Percentiles rank a stretch among this genome's conserved stretches.
These are phyloP conservation scores for Echinarachnius parma DNA, from an alignment of 53 echinoderm and acorn worm species.

Conservation along the genomic window DNA sequence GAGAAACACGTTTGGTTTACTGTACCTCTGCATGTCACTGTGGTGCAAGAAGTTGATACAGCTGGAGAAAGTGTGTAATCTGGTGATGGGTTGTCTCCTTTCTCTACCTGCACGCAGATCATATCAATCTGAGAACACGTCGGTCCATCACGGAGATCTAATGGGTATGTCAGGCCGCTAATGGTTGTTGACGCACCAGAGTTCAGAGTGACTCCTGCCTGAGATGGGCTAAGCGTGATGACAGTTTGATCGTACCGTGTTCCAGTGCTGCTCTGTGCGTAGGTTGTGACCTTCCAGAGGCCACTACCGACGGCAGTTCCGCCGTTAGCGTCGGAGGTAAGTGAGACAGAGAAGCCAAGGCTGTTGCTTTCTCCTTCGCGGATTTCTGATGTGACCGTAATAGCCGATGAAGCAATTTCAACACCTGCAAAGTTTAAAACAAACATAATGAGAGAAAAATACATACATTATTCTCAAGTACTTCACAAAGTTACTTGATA, in stretches of 20 bases:
- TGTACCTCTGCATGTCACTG: conserved; percentile 60
- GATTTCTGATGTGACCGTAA: too few relatives aligned
- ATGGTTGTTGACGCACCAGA: conserved; percentile 24
- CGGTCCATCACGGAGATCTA: conserved; percentile 34
- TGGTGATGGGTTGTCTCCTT: conserved; percentile 35
- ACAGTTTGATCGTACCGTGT: conserved; percentile 15
- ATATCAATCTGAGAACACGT: conserved; percentile 52
- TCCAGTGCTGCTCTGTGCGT: conserved; percentile 56
- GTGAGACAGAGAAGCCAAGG: conserved; percentile 41
- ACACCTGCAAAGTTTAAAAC: too few relatives aligned
- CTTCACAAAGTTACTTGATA: too few relatives aligned
- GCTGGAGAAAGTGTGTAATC: conserved; percentile 38
- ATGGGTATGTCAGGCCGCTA: conserved; percentile 28
- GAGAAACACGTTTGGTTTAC: too few relatives aligned
- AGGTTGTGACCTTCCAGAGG: conserved; percentile 60
- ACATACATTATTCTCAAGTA: too few relatives aligned
- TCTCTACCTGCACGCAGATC: conserved; percentile 53
- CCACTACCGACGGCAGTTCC: conserved; percentile 52
- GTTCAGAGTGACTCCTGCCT: conserved; percentile 28
- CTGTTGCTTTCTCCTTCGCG: conserved; percentile 38
- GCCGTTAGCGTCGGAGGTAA: conserved; percentile 36
- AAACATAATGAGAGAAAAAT: too few relatives aligned
- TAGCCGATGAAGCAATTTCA: too few relatives aligned
- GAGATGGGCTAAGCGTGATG: conserved; percentile 35
- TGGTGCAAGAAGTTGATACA: conserved; percentile 13